Evolutionary conservation across 1,140 invertebrate genomes (phyloP).

Genomic region (Brachionus manjavacas): DNA sequence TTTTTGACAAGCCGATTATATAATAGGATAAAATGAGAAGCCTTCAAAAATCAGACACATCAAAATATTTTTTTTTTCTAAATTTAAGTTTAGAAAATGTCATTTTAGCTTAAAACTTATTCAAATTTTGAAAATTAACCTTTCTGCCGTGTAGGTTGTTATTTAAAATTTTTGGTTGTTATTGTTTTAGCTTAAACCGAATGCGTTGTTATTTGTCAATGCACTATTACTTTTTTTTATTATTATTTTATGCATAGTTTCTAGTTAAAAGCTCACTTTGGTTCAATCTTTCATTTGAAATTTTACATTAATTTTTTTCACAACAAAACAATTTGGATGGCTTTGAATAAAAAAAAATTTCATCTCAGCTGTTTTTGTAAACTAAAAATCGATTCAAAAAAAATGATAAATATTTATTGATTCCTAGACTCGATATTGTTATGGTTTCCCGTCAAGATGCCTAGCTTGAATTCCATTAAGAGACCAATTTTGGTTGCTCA

Average conservation of each 20-base stretch:
- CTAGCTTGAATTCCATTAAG: not conserved
- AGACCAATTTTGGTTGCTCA: not conserved
- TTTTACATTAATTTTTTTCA: not conserved
- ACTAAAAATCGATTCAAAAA: not conserved
- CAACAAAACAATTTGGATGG: not conserved
- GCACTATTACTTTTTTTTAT: not conserved
- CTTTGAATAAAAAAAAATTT: not conserved
- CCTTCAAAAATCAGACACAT: not conserved
- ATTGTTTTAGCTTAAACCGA: not conserved
- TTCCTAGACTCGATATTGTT: not conserved
- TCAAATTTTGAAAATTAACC: not conserved
- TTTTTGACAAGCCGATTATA: not conserved
- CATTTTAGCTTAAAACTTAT: not conserved
- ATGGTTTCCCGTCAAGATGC: slow-evolving; percentile 17
- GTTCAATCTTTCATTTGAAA: not conserved
- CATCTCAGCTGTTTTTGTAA: slow-evolving; percentile 5
- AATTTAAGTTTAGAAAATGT: not conserved
- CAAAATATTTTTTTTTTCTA: not conserved
- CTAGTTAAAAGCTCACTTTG: not conserved
- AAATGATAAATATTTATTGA: slow-evolving; percentile 10
- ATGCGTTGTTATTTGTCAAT: slow-evolving; percentile 3
- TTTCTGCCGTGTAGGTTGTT: not conserved
- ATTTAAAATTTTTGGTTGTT: not conserved
- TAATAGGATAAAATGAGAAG: not conserved
- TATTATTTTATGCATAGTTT: not conserved